phyloP scores from a whole-genome alignment of 2,888 invertebrate genomes.

The Caenorhabditis angaria region DNA sequence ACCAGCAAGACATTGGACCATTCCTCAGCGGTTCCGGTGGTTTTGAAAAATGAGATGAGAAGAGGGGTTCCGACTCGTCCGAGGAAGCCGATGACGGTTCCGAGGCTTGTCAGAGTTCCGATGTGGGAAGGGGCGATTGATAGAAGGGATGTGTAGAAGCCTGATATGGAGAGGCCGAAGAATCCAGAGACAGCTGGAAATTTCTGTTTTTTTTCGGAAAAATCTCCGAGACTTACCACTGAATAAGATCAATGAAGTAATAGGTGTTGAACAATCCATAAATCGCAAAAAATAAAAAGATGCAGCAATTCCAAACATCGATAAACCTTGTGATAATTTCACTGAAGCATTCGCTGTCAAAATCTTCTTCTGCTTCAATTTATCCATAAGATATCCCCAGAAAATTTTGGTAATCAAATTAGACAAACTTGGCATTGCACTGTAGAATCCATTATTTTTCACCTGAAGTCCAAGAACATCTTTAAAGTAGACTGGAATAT shows the following conservation, averaged over 20 bases:
- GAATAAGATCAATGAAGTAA: conserved; percentile 18
- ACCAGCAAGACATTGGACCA: conserved; percentile 56
- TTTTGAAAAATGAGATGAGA: conserved; percentile 55
- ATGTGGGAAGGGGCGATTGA: conserved; percentile 62
- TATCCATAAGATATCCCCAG: conserved; percentile 61
- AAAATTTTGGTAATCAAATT: conserved; percentile 57
- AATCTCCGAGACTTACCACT: conserved; percentile 17
- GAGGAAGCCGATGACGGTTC: conserved; percentile 50
- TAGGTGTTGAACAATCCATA: conserved; percentile 29
- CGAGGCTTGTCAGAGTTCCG: conserved; percentile 58
- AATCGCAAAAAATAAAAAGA: conserved; percentile 31
- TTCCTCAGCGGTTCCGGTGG: conserved; percentile 57
- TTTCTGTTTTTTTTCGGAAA: neutral
- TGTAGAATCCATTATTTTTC: conserved; percentile 58
- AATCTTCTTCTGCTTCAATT: conserved; percentile 42
- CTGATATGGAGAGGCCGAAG: conserved; percentile 59
- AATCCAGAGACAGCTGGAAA: conserved; percentile 42
- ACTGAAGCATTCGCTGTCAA: conserved; percentile 48
- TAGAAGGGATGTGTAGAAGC: conserved; percentile 64
- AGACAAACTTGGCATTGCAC: conserved; percentile 52
- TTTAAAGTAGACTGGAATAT: conserved; percentile 65
- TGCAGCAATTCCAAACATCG: conserved; percentile 31
- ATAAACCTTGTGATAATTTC: conserved; percentile 54
- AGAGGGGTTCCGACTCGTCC: conserved; percentile 52
- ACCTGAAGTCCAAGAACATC: conserved; percentile 60